A percentile compares a stretch with the other conserved stretches of the same genome.
These are phyloP conservation scores for Molossus alvarezi DNA, from an alignment of 2,797 vertebrate species.

Conservation along the genomic window DNA sequence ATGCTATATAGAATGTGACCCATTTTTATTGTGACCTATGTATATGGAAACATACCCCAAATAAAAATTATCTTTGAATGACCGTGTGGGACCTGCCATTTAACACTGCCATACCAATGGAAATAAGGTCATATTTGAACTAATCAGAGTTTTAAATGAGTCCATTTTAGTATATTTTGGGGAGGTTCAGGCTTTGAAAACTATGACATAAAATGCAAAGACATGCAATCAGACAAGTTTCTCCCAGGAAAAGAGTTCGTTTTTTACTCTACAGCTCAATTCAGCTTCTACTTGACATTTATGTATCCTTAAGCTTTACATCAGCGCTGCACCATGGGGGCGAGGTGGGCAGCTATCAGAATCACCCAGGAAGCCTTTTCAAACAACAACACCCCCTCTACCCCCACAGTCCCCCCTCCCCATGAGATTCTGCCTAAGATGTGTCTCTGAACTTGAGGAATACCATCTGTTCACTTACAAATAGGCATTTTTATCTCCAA, in stretches of 20 bases:
- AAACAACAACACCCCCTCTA: neutral
- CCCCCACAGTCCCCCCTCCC: neutral
- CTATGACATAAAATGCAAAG: constrained; percentile 34
- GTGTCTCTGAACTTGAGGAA: constrained; percentile 80
- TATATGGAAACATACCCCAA: neutral
- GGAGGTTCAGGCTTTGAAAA: constrained; percentile 13
- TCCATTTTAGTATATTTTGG: constrained; percentile 21
- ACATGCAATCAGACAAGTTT: constrained; percentile 67
- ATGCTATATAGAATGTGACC: neutral
- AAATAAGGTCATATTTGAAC: constrained; percentile 2
- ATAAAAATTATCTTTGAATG: constrained; percentile 56
- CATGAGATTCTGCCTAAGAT: constrained; percentile 68
- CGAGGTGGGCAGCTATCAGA: constrained; percentile 63
- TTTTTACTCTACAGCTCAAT: constrained; percentile 51
- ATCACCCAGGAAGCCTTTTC: constrained; percentile 68
- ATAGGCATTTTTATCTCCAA: constrained; percentile 81
- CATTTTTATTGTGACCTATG: neutral
- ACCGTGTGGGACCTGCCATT: neutral
- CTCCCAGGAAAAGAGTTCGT: constrained; percentile 42
- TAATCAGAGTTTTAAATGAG: constrained; percentile 62
- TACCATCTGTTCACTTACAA: constrained; percentile 80
- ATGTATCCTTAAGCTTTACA: constrained; percentile 77
- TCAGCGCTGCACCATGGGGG: neutral
- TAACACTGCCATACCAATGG: neutral
- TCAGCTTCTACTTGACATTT: constrained; percentile 66